These are phyloP conservation scores for Neoniphon sammara DNA, from an alignment of 2,797 vertebrate species.

Conservation along the genomic window DNA sequence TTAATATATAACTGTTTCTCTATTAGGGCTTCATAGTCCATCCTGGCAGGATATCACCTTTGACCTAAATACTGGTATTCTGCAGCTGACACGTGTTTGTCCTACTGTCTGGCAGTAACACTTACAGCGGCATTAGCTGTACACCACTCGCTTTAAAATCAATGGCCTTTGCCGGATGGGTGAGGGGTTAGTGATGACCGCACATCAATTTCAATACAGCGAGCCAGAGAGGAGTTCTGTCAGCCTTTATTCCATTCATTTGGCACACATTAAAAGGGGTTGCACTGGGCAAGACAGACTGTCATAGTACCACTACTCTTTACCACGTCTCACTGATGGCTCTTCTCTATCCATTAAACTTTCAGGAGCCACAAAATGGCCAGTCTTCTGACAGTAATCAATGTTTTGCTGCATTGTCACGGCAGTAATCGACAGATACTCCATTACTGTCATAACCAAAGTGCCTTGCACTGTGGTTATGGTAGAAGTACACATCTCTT, in stretches of 20 bases:
- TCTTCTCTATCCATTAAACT: constrained; percentile 42
- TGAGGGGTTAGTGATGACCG: constrained; percentile 30
- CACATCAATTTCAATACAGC: constrained; percentile 4
- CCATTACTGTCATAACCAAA: constrained; percentile 54
- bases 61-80: constrained; percentile 35
- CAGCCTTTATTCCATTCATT: not conserved
- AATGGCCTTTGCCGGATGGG: constrained; percentile 14
- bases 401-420: constrained; percentile 59
- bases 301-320: not conserved
- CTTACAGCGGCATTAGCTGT: constrained; percentile 1
- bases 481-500: constrained; percentile 41
- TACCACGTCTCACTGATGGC: not conserved
- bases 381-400: constrained; percentile 57
- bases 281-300: not conserved
- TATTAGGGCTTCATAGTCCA: not conserved
- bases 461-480: constrained; percentile 29
- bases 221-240: not conserved
- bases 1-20: not conserved
- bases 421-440: constrained; percentile 61
- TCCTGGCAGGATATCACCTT: constrained; percentile 39
- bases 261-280: not conserved
- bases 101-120: constrained; percentile 20
- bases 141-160: not conserved
- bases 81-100: constrained; percentile 31
- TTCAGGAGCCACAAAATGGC: constrained; percentile 25